These are phyloP conservation scores for Notolepis coatsorum DNA, from an alignment of 2,797 vertebrate genomes.

Conservation along the genomic window DNA sequence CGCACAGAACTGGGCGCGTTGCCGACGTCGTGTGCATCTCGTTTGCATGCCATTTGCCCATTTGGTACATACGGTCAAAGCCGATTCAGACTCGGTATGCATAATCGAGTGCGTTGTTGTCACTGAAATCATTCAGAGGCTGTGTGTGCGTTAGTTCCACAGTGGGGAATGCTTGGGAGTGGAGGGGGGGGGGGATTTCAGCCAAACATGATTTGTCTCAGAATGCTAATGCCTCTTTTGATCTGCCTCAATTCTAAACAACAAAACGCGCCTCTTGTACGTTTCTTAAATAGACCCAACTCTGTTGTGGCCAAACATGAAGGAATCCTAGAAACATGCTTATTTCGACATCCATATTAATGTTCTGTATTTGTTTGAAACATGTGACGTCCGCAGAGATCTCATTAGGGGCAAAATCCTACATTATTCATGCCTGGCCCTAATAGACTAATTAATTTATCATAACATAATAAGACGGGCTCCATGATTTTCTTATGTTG, in stretches of 20 bases:
- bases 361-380: slow-evolving; percentile 77
- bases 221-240: slow-evolving; percentile 82
- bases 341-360: slow-evolving; percentile 76
- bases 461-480: slow-evolving; percentile 68
- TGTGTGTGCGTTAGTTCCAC: slow-evolving; percentile 71
- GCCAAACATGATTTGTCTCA: slow-evolving; percentile 79
- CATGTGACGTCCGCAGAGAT: slow-evolving; percentile 78
- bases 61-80: slow-evolving; percentile 55
- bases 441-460: slow-evolving; percentile 84
- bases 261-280: slow-evolving; percentile 76
- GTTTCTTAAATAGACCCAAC: slow-evolving; percentile 74
- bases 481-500: slow-evolving; percentile 72
- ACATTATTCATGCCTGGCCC: slow-evolving; percentile 79
- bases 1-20: neutral
- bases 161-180: slow-evolving; percentile 74
- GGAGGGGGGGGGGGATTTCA: slow-evolving; percentile 64
- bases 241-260: slow-evolving; percentile 78
- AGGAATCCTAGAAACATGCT: slow-evolving; percentile 77
- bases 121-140: slow-evolving; percentile 62
- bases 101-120: slow-evolving; percentile 70
- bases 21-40: neutral
- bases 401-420: slow-evolving; percentile 75
- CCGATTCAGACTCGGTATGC: slow-evolving; percentile 58
- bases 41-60: slow-evolving; percentile 38
- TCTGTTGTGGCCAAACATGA: slow-evolving; percentile 72